A percentile compares a stretch with the other conserved stretches of the same genome.
phyloP scores from a whole-genome alignment of 2,113 vertebrate genomes.

The Oenanthe melanoleuca region DNA sequence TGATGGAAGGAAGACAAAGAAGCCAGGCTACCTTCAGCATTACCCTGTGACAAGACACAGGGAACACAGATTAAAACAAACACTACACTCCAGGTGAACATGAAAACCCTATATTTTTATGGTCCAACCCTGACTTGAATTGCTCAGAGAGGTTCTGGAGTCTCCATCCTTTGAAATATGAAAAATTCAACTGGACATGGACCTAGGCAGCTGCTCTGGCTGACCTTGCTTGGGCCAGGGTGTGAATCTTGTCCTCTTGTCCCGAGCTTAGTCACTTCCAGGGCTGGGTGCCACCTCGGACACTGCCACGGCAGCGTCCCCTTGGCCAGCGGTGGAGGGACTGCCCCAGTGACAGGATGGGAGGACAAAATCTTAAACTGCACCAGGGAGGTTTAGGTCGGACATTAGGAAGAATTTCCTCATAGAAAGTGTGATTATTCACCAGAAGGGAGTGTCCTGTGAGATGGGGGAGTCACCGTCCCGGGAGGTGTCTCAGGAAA shows the following conservation, averaged over 20 bases:
- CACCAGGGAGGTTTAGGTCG: too few relatives aligned
- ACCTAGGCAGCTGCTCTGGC: neutral
- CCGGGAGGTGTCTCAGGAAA: neutral
- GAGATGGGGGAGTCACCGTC: neutral
- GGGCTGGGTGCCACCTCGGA: fast-evolving
- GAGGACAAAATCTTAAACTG: too few relatives aligned
- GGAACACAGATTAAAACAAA: neutral
- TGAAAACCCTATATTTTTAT: neutral
- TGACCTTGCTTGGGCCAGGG: neutral
- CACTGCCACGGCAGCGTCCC: fast-evolving
- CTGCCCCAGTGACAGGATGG: neutral
- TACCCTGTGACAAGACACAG: neutral
- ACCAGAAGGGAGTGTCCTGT: neutral
- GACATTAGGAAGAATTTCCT: neutral
- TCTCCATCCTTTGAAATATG: neutral
- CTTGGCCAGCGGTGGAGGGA: fast-evolving
- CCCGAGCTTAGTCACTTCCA: too few relatives aligned
- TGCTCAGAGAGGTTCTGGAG: neutral
- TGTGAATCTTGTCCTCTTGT: neutral
- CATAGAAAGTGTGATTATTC: neutral
- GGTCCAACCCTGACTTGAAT: neutral
- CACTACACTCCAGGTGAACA: neutral
- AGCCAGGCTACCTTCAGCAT: neutral
- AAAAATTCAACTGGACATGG: neutral
- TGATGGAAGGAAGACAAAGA: neutral